A percentile compares a stretch with the other conserved stretches of the same genome.
Conservation (phyloP, 2,113 vertebrate genomes). For the Caranx melampygus region DNA sequence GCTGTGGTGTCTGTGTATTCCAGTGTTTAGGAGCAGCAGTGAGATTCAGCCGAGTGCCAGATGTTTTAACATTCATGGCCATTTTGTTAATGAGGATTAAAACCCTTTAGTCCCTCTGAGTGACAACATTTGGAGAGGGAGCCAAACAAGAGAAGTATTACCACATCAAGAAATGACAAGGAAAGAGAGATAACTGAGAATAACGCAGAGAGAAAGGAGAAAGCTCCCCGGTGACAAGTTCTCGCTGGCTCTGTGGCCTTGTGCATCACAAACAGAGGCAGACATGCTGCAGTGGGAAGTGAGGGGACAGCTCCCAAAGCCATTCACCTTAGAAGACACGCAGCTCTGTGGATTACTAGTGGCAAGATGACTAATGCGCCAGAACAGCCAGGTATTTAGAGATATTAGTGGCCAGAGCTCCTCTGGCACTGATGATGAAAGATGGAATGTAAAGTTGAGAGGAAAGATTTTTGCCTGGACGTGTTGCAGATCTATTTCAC, state of each 20-base stretch:
- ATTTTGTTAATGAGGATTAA: constrained; percentile 52
- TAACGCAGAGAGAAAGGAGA: background rate
- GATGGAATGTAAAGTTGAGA: constrained; percentile 16
- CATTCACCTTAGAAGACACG: constrained; percentile 69
- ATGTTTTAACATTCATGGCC: constrained; percentile 38
- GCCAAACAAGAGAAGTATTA: constrained; percentile 22
- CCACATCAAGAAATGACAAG: background rate
- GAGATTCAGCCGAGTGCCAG: constrained; percentile 24
- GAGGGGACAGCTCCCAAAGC: constrained; percentile 52
- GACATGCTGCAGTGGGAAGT: constrained; percentile 21
- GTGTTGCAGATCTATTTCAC: constrained; percentile 1
- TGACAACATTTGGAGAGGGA: constrained; percentile 36
- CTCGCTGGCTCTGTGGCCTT: constrained; percentile 21
- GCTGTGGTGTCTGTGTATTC: background rate
- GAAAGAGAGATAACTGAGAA: background rate
- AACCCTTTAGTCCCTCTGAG: constrained; percentile 29
- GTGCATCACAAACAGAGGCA: constrained; percentile 41
- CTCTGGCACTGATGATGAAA: constrained; percentile 60
- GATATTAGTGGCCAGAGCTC: constrained; percentile 64
- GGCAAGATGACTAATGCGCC: constrained; percentile 74
- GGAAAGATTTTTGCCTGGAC: constrained; percentile 18
- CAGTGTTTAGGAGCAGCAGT: constrained; percentile 2
- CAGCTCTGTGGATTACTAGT: constrained; percentile 73
- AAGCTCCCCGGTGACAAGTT: constrained; percentile 9
- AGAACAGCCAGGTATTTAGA: constrained; percentile 69